Evolutionary conservation across 2,113 vertebrate species (phyloP).

Genomic region (Leptocoma aspasia): DNA sequence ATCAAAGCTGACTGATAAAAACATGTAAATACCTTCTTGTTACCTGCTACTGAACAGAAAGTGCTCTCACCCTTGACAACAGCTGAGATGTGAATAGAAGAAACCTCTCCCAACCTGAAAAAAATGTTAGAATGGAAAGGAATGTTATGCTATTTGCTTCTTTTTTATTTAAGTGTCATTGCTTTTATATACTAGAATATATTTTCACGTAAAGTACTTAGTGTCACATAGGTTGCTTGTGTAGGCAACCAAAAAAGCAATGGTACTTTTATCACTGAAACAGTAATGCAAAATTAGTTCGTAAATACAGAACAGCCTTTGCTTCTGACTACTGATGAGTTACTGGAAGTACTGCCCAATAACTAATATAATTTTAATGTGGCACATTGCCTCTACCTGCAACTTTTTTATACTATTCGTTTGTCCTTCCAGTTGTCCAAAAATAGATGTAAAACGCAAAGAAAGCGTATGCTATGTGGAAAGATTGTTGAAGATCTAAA

Average conservation of each 20-base stretch:
- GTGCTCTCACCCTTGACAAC: slow-evolving; percentile 1
- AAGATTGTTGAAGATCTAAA: background rate
- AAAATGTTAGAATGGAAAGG: background rate
- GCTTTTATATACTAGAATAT: background rate
- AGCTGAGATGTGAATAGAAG: background rate
- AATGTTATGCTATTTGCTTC: background rate
- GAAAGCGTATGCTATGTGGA: background rate
- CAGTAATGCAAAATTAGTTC: background rate
- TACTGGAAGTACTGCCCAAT: background rate
- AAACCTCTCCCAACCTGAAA: slow-evolving; percentile 14
- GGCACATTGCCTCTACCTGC: background rate
- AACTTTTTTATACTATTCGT: background rate
- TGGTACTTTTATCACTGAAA: background rate
- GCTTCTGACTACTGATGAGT: background rate
- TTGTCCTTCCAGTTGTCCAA: background rate
- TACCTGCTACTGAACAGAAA: background rate
- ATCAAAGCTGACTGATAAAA: background rate
- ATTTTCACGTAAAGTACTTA: background rate
- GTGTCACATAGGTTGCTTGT: background rate
- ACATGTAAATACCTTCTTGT: background rate
- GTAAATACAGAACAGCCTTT: background rate
- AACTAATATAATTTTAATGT: background rate
- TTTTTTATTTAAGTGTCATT: background rate
- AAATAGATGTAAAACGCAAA: background rate
- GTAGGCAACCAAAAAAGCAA: background rate